Evolutionary conservation across 2,113 vertebrate species (phyloP), one percentile per base, ranked within the genome.

Genomic region (Gorsachius goisagi): DNA sequence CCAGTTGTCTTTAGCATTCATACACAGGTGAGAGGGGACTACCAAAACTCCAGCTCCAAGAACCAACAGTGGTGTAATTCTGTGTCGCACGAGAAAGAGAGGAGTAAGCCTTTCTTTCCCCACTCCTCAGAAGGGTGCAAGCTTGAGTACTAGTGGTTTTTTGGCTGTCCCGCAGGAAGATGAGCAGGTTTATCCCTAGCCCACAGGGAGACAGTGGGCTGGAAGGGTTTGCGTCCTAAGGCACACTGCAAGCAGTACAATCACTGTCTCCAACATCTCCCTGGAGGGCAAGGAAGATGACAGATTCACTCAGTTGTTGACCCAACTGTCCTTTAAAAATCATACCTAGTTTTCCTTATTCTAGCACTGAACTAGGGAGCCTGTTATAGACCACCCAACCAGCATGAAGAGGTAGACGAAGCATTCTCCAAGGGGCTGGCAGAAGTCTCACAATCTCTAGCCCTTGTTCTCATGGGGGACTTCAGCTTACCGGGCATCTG

Each of bases 31-130:
- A 94, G 62, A 32, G 37, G 39, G 22, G 17, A 32, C n/a, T 9
- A 64, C 19, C 64, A 37, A 27, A 53, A 73, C 49, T 1, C 37
- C 62, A 60, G 33, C 37, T 80, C 39, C 9, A 32, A 23, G 39
- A 16, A 30, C 13, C 3, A 12, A 3, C 52, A 27, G 33, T 0
- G 17, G 45, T 4, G 3, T 9, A 39, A 49, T 14, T 52, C 30
- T 30, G 26, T 0, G 0, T 23, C 33, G 59, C 49, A 41, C 32
- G 8, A 23, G 11, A 20, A 39, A 45, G 7, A 35, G 2, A 27
- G 35, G 60, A 3, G 6, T 1, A 23, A 45, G 9, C 11, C 27
- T 74, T 77, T 21, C 49, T 45, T 59, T 23, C 9, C n/a, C 12
- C 9, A 3, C 1, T 64, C 30, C 35, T 56, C 68, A 27, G 33